A percentile compares a stretch with the other conserved stretches of the same genome.
phyloP scores from a whole-genome alignment of 2,797 vertebrate genomes.

The Centropyge bicolor region DNA sequence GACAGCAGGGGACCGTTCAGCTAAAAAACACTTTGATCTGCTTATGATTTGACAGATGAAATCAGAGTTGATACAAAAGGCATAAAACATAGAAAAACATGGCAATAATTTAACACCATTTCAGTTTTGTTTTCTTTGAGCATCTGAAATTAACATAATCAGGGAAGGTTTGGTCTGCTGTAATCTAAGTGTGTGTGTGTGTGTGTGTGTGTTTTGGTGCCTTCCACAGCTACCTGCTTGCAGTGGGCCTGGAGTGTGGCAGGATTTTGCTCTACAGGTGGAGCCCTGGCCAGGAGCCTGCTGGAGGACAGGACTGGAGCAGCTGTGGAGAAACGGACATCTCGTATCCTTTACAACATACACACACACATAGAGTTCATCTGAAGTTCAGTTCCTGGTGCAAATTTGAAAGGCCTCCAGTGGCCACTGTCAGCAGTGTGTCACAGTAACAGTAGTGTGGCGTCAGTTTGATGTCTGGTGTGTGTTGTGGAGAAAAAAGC shows the following conservation, averaged over 20 bases:
- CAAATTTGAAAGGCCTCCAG: constrained; percentile 24
- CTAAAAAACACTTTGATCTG: too few species aligned
- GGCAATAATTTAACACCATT: background rate
- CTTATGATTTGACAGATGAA: too few species aligned
- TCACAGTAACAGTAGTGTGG: constrained; percentile 9
- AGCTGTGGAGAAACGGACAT: constrained; percentile 83
- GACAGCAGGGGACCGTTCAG: too few species aligned
- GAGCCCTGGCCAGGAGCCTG: constrained; percentile 81
- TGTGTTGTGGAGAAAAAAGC: background rate
- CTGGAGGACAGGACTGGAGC: constrained; percentile 87
- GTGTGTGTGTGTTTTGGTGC: constrained; percentile 3
- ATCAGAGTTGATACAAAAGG: too few species aligned
- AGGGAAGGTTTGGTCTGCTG: background rate
- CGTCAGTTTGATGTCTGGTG: constrained; percentile 16
- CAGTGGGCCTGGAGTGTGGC: constrained; percentile 92
- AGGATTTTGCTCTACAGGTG: constrained; percentile 91
- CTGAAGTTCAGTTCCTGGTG: constrained; percentile 21
- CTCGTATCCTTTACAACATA: constrained; percentile 86
- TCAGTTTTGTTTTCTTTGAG: background rate
- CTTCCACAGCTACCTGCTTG: constrained; percentile 89
- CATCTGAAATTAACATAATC: background rate
- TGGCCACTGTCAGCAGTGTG: constrained; percentile 18
- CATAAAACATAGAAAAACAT: too few species aligned
- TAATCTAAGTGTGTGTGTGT: constrained; percentile 1
- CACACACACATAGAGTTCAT: constrained; percentile 3